Conservation (phyloP, 1,140 invertebrate species). For the Nebria ingens region DNA sequence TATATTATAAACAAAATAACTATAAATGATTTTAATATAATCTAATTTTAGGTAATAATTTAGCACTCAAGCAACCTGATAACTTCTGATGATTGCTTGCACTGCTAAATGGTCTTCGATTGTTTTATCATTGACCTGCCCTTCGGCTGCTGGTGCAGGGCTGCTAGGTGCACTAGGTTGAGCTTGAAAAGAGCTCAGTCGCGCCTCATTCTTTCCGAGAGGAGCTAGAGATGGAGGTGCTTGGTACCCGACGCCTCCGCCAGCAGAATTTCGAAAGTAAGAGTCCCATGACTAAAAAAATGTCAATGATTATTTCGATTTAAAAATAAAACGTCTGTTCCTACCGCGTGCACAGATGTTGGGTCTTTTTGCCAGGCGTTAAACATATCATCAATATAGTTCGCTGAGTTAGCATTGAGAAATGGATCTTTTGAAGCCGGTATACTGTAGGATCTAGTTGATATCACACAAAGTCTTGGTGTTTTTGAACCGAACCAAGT, state of each 20-base stretch:
- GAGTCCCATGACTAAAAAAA: constrained; percentile 89
- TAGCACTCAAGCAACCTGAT: constrained; percentile 97
- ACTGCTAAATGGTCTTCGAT: constrained; percentile 98
- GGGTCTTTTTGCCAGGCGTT: constrained; percentile 93
- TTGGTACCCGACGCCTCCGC: constrained; percentile 77
- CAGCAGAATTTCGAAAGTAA: constrained; percentile 83
- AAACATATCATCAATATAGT: constrained; percentile 99
- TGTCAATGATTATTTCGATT: constrained; percentile 22
- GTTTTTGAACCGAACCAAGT: background rate
- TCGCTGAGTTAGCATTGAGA: constrained; percentile 84
- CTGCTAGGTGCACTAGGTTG: constrained; percentile 31
- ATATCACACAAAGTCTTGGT: background rate
- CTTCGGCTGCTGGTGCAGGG: constrained; percentile 35
- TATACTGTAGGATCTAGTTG: constrained; percentile 20
- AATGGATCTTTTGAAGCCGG: constrained; percentile 75
- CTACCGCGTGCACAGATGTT: constrained; percentile 89
- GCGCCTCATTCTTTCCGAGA: constrained; percentile 60
- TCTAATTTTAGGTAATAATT: no score
- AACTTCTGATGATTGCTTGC: constrained; percentile 95
- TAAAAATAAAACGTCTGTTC: no score
- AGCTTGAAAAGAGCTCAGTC: constrained; percentile 55
- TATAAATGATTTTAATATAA: no score
- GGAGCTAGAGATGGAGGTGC: constrained; percentile 71
- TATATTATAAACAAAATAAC: no score
- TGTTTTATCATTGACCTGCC: constrained; percentile 73